Percentiles rank a stretch among this genome's conserved stretches.
These are phyloP conservation scores for Cyclopterus lumpus DNA, from an alignment of 2,797 vertebrate species.

Conservation along the genomic window DNA sequence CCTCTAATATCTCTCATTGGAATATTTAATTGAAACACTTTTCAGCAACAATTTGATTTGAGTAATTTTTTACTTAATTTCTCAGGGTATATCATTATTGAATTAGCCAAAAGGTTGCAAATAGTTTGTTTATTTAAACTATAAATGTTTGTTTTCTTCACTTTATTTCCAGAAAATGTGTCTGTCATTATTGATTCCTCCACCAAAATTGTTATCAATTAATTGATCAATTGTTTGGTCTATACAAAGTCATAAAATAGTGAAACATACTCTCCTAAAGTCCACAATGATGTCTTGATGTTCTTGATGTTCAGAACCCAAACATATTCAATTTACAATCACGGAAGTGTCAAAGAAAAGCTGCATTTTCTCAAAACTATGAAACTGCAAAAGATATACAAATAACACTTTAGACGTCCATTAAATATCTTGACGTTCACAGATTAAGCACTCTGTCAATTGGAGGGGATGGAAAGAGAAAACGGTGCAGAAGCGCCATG, in stretches of 20 bases:
- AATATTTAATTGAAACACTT: not conserved
- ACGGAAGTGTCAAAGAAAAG: not conserved
- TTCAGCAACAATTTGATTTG: not conserved
- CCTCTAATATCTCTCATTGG: not conserved
- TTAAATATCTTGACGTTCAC: not conserved
- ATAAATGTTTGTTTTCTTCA: not conserved
- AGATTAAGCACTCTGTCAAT: not conserved
- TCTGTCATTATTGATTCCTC: not conserved
- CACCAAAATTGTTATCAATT: not conserved
- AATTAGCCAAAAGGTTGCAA: not conserved
- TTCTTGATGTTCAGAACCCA: not conserved
- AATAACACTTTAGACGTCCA: not conserved
- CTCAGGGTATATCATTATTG: not conserved
- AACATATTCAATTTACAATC: not conserved
- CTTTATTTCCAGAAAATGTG: not conserved
- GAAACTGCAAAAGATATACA: not conserved
- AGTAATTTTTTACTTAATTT: not conserved
- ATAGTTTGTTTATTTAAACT: not conserved
- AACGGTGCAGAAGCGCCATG: not conserved
- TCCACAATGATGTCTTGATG: not conserved
- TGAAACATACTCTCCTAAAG: not conserved
- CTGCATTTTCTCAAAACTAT: not conserved
- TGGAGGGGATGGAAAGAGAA: not conserved
- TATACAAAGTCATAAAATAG: not conserved
- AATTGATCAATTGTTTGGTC: not conserved